These are phyloP conservation scores for Drosophila quinaria DNA, from an alignment of 2,888 invertebrate genomes.

Conservation along the genomic window DNA sequence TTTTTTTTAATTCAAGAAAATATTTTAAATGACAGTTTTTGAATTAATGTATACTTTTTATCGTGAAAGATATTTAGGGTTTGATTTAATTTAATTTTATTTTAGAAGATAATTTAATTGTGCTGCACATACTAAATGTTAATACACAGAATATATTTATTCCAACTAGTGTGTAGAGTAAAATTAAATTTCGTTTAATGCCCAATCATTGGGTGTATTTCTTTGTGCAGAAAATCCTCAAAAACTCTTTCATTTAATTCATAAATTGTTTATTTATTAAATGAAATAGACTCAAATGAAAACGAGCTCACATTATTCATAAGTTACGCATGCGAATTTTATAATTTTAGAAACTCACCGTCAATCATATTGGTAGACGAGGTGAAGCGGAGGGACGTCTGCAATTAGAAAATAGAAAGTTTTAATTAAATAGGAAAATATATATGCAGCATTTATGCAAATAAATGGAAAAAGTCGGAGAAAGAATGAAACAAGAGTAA, in stretches of 20 bases:
- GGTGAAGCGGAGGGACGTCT: constrained; percentile 14
- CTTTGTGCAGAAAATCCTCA: background rate
- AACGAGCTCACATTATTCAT: background rate
- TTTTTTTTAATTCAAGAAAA: constrained; percentile 9
- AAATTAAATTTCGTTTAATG: no score
- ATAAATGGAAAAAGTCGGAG: constrained; percentile 25
- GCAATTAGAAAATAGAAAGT: constrained; percentile 55
- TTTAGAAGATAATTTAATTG: background rate
- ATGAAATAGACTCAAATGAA: background rate
- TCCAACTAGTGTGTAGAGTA: no score
- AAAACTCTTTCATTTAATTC: background rate
- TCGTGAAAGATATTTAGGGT: background rate
- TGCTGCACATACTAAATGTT: background rate
- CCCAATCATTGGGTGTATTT: no score
- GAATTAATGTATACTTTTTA: background rate
- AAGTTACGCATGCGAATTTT: background rate
- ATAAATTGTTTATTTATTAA: background rate
- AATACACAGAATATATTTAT: background rate
- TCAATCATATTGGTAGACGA: constrained; percentile 46
- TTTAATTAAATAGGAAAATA: constrained; percentile 72
- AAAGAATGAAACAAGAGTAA: constrained; percentile 16
- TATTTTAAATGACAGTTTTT: background rate
- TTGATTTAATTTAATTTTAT: background rate
- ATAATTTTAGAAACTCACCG: constrained; percentile 35
- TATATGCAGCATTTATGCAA: constrained; percentile 72